Percentiles rank a stretch among this genome's conserved stretches.
Evolutionary conservation across 2,888 invertebrate genomes (phyloP).

Genomic region (Apoda limacodes): DNA sequence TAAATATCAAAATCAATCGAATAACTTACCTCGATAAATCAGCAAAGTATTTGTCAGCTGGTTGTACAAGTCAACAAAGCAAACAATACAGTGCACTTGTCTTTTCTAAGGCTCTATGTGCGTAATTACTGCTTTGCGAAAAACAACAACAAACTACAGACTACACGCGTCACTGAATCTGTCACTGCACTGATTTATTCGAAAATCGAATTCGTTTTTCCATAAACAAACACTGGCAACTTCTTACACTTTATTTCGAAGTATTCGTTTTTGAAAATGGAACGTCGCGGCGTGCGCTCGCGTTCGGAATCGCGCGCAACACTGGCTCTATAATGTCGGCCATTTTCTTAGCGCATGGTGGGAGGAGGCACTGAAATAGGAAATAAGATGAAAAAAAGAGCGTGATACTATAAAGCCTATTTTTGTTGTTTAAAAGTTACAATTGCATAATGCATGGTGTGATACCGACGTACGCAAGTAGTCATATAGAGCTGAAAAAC

Average conservation of each 20-base stretch:
- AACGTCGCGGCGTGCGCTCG: slow-evolving; percentile 39
- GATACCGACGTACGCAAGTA: too few relatives aligned
- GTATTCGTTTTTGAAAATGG: slow-evolving; percentile 24
- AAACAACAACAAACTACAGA: too few relatives aligned
- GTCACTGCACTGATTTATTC: slow-evolving; percentile 29
- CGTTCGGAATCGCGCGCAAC: slow-evolving; percentile 46
- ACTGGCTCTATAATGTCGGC: slow-evolving; percentile 43
- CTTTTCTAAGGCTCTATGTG: too few relatives aligned
- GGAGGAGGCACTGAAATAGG: slow-evolving; percentile 47
- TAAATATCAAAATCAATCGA: slow-evolving; percentile 30
- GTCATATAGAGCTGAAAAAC: too few relatives aligned
- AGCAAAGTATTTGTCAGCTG: slow-evolving; percentile 56
- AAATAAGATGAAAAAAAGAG: slow-evolving; percentile 51
- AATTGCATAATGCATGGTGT: too few relatives aligned
- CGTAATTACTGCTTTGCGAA: too few relatives aligned
- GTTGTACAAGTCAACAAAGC: slow-evolving; percentile 42
- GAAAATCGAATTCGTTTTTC: slow-evolving; percentile 26
- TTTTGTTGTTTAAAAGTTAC: too few relatives aligned
- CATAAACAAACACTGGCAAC: too few relatives aligned
- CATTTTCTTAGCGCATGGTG: slow-evolving; percentile 52
- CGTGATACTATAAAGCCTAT: too few relatives aligned
- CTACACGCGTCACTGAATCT: slow-evolving; percentile 23
- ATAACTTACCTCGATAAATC: slow-evolving; percentile 47
- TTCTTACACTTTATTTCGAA: slow-evolving; percentile 24
- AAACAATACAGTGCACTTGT: slow-evolving; percentile 34